Conservation (phyloP, 2,113 vertebrate species). For the Heliornis fulica region DNA sequence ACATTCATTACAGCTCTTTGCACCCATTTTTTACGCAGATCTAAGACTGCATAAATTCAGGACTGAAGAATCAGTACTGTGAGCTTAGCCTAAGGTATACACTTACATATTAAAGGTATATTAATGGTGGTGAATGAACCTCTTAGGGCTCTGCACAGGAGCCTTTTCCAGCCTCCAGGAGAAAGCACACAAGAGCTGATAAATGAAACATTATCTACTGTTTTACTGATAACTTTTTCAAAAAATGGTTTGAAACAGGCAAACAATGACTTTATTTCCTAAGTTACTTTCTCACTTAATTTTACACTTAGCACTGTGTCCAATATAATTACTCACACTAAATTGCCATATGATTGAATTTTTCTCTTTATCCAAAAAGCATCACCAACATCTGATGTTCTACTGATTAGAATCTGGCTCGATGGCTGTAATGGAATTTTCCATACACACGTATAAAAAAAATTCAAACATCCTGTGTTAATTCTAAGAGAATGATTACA, state of each 20-base stretch:
- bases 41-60: not conserved
- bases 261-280: not conserved
- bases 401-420: not conserved
- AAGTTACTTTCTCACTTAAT: not conserved
- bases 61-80: not conserved
- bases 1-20: not conserved
- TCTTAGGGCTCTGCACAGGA: not conserved
- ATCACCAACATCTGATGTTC: constrained; percentile 1
- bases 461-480: not conserved
- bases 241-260: not conserved
- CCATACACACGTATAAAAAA: not conserved
- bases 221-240: not conserved
- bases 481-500: not conserved
- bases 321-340: constrained; percentile 37
- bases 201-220: not conserved
- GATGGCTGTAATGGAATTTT: constrained; percentile 14
- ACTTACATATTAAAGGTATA: not conserved
- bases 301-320: not conserved
- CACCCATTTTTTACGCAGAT: not conserved
- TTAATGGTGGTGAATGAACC: not conserved
- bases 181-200: not conserved
- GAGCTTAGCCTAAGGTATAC: not conserved
- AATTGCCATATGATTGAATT: constrained; percentile 26
- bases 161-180: not conserved
- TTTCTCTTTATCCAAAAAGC: constrained; percentile 34